Conservation (phyloP, 92 coral and sea anemone species). For the Meandrina meandrites region DNA sequence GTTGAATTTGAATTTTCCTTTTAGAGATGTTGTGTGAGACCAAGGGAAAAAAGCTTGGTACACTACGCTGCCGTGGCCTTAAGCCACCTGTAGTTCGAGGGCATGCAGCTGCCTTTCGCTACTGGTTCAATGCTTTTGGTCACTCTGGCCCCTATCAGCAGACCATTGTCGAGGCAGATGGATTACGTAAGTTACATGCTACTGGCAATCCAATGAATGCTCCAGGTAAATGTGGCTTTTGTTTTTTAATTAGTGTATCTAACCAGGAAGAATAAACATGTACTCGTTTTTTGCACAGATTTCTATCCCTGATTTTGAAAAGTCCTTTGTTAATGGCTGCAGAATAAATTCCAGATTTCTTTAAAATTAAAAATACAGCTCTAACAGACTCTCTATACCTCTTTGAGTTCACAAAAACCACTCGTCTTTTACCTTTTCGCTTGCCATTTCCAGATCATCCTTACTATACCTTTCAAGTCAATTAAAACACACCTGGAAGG, state of each 20-base stretch:
- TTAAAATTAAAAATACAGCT: too few relatives aligned
- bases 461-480: too few relatives aligned
- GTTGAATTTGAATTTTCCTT: background rate
- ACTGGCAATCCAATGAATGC: slow-evolving; percentile 60
- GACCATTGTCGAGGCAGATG: slow-evolving; percentile 22
- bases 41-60: slow-evolving; percentile 55
- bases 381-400: too few relatives aligned
- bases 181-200: background rate
- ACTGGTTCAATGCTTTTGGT: slow-evolving; percentile 64
- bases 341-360: too few relatives aligned
- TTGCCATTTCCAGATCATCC: too few relatives aligned
- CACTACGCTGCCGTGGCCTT: slow-evolving; percentile 55
- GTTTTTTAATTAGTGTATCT: background rate
- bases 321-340: too few relatives aligned
- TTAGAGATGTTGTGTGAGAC: slow-evolving; percentile 61
- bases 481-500: too few relatives aligned
- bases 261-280: too few relatives aligned
- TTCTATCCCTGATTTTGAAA: too few relatives aligned
- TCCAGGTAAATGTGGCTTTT: slow-evolving; percentile 22
- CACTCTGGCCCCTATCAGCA: slow-evolving; percentile 55
- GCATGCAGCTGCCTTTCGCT: slow-evolving; percentile 59
- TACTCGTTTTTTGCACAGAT: too few relatives aligned
- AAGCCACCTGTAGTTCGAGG: slow-evolving; percentile 61
- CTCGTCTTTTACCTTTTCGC: too few relatives aligned
- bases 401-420: too few relatives aligned